Evolutionary conservation across 2,797 vertebrate species (phyloP), one percentile per base, ranked within the genome.

Genomic region (Sebastes wilsoni): DNA sequence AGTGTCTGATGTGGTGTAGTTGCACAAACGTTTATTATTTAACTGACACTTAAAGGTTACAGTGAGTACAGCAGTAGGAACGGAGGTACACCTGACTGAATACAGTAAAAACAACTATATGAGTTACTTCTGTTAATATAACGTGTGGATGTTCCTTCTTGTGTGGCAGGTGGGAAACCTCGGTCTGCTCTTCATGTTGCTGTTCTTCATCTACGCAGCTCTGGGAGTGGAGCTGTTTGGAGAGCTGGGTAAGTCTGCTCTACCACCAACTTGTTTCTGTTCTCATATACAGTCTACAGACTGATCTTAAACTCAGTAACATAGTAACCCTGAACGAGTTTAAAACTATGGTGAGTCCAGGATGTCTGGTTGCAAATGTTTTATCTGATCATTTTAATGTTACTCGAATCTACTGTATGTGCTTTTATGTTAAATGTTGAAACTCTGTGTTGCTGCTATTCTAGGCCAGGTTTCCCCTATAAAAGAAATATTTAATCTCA

Each of bases 181-280:
- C 1, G 98, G 98, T 36, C 96, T 99, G 32, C 97, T 99, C 84
- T 99, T 99, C 94, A 97, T 99, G 97, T 91, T 99, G 81, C 96
- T 99, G 18, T 99, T 99, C 94, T 99, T 99, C 95, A 99, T 99
- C 95, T 99, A 99, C 0, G 98, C 98, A 0, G 98, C 98, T 65
- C 91, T 99, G 74, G 98, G 98, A 1, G 98, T 99, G 72, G 98
- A 99, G 87, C 97, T 99, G 69, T 99, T 99, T 36, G 98, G 98
- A 77, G 98, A 98, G 88, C 92, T 99, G 76, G 96, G 98, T 99
- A 87, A 96, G 97, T 94, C 56, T 27, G 23, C 23, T 9, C 69
- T 6, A 1, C 1, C 11, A 2, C 8, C 7, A 16, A 22, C 22
- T 2, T 52, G 9, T 46, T 46, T 46, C 42, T 46, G 42, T 46